phyloP scores from a whole-genome alignment of 2,113 vertebrate genomes.

The Xiphophorus couchianus region DNA sequence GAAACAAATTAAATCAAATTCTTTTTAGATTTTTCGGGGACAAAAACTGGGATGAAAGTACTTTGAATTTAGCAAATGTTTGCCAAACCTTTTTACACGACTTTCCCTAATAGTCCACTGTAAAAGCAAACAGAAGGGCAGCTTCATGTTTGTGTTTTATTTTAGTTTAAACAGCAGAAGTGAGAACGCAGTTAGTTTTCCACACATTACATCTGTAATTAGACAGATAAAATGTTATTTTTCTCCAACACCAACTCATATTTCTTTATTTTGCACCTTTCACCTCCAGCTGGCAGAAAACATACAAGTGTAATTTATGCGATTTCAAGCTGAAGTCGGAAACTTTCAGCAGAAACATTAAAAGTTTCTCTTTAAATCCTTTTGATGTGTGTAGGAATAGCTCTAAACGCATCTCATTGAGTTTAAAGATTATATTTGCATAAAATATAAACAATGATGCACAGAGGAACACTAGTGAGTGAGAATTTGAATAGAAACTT shows the following conservation, averaged over 20 bases:
- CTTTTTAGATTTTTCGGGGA: too few species aligned
- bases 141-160: too few species aligned
- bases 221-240: too few species aligned
- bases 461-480: background rate
- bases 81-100: too few species aligned
- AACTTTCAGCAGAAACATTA: background rate
- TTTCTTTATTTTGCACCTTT: background rate
- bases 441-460: background rate
- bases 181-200: too few species aligned
- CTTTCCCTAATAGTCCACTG: too few species aligned
- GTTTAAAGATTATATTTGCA: background rate
- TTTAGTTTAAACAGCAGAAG: too few species aligned
- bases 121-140: too few species aligned
- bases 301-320: background rate
- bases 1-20: too few species aligned
- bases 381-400: constrained; percentile 4
- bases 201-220: too few species aligned
- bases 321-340: background rate
- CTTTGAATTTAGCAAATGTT: too few species aligned
- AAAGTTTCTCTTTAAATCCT: constrained; percentile 1
- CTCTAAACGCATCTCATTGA: background rate
- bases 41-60: too few species aligned
- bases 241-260: background rate
- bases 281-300: background rate
- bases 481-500: constrained; percentile 8